Base-by-base conservation (phyloP, 1,140 invertebrate genomes). In the Saccostrea echinata region DNA sequence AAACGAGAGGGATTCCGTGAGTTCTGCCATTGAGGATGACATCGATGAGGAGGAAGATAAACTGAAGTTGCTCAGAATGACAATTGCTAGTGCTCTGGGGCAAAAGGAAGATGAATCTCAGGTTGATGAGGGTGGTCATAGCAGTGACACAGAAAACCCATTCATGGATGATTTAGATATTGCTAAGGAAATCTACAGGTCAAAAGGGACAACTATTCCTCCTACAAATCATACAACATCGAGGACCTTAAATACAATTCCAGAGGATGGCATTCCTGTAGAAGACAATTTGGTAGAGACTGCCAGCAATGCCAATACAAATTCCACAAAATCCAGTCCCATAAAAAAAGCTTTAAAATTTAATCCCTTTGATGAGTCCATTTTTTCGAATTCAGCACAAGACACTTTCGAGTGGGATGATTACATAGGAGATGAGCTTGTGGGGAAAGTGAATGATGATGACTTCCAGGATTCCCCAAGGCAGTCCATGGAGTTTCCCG, bases 351-450 rank as follows among this genome's bases (percentile, higher is more conserved):
- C 91, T 53, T 83, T 91, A 11, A 91, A 90, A 76, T 91, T 92
- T 8, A 92, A 93, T 64, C 61, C 89, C 27, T 91, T 91, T 82
- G 90, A 90, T n/a, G 86, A 88, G 21, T 83, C 35, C 27, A 81
- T 71, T 51, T 76, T 86, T 86, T 81, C 84, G 35, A 53, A 53
- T 55, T 82, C 88, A 24, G 64, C 64, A 51, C 85, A 85, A 33
- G 92, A 92, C 85, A 91, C 89, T 87, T 93, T 91, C 90, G 93
- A 94, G 86, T 94, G 93, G 93, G 93, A 94, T 90, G 93, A 94
- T 86, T 92, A 92, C 61, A 92, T 92, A 82, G 93, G 92, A 9
- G 92, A 92, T 57, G 85, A 93, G 21, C 84, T 93, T 9, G 91
- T 93, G 11, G 93, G 92, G 18, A 86, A 87, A 84, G 91, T 91